phyloP scores from a whole-genome alignment of 2,797 vertebrate species.

The Muscicapa striata region DNA sequence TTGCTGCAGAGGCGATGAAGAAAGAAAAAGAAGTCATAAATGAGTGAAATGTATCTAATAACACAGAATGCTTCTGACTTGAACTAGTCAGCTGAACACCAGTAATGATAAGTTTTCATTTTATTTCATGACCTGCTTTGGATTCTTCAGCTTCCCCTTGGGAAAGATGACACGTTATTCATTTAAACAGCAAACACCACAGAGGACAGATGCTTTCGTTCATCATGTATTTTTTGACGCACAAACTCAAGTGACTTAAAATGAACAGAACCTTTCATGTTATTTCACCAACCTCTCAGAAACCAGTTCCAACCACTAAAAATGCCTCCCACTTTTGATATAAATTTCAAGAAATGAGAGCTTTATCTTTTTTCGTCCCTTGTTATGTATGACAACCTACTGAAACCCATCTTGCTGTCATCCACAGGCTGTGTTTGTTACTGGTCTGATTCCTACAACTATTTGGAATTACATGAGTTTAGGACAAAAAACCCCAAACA shows the following conservation, averaged over 20 bases:
- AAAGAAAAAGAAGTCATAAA: slow-evolving; percentile 44
- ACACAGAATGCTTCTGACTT: background rate
- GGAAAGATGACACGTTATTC: background rate
- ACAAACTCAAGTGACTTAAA: background rate
- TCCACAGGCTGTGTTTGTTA: background rate
- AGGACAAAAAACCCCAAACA: no score
- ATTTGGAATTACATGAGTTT: background rate
- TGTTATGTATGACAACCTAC: background rate
- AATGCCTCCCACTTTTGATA: background rate
- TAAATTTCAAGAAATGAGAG: background rate
- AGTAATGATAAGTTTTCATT: background rate
- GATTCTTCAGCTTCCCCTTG: slow-evolving; percentile 26
- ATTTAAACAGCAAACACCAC: slow-evolving; percentile 6
- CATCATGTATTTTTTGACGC: background rate
- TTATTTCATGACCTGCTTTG: slow-evolving; percentile 28
- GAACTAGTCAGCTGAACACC: background rate
- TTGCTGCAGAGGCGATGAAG: slow-evolving; percentile 53
- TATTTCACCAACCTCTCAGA: background rate
- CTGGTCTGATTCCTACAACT: background rate
- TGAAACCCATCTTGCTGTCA: background rate
- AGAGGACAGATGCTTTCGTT: slow-evolving; percentile 13
- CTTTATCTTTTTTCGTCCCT: background rate
- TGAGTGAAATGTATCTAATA: slow-evolving; percentile 42
- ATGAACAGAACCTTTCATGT: background rate
- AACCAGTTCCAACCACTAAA: background rate